These are phyloP conservation scores for Orussus abietinus DNA, from an alignment of 1,140 invertebrate species.

Conservation along the genomic window DNA sequence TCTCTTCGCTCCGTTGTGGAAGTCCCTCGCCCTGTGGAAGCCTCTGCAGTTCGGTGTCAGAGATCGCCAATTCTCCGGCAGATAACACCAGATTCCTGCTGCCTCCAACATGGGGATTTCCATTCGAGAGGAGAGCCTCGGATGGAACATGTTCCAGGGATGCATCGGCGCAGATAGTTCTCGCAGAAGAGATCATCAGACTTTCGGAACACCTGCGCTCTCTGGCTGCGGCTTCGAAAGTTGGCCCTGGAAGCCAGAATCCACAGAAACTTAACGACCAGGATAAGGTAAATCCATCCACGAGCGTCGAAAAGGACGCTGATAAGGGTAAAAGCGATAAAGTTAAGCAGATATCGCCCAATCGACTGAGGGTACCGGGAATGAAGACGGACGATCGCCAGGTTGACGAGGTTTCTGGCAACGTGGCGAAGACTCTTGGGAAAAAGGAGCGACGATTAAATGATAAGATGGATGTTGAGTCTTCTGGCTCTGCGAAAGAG, in stretches of 20 bases:
- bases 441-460: too few species aligned
- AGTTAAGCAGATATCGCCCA: background rate
- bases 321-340: background rate
- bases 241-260: background rate
- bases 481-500: too few species aligned
- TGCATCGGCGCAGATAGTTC: slow-evolving; percentile 41
- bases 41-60: slow-evolving; percentile 57
- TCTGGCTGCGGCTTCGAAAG: slow-evolving; percentile 30
- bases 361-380: background rate
- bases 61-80: slow-evolving; percentile 19
- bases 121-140: slow-evolving; percentile 68
- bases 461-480: too few species aligned
- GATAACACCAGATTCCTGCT: slow-evolving; percentile 25
- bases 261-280: background rate
- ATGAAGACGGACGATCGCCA: too few species aligned
- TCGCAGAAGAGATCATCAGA: slow-evolving; percentile 75
- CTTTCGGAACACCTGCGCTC: slow-evolving; percentile 51
- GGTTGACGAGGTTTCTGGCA: too few species aligned
- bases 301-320: background rate
- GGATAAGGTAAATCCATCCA: background rate
- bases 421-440: too few species aligned
- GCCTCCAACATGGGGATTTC: slow-evolving; percentile 22
- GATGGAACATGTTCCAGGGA: slow-evolving; percentile 57
- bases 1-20: slow-evolving; percentile 56
- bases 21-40: slow-evolving; percentile 74